Conservation (phyloP, 2,113 vertebrate species). For the Phalacrocorax pelagicus region DNA sequence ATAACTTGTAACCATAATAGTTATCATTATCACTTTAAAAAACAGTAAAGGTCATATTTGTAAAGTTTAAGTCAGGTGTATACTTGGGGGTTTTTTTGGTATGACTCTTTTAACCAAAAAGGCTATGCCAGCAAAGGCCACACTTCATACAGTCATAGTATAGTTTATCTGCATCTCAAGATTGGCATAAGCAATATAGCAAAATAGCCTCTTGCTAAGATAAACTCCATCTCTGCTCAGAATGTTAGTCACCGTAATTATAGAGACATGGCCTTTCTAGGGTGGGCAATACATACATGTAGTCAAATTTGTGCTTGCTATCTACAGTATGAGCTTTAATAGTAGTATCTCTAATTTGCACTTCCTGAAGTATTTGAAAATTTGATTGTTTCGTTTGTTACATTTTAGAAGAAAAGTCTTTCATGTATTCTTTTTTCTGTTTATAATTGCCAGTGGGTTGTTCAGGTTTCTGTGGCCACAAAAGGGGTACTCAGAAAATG, state of each 20-base stretch:
- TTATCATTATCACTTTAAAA: neutral
- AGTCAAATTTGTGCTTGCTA: neutral
- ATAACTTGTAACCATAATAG: neutral
- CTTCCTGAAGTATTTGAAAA: neutral
- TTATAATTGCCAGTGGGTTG: neutral
- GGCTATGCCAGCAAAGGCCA: neutral
- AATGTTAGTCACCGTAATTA: neutral
- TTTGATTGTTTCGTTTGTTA: neutral
- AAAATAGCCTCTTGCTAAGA: neutral
- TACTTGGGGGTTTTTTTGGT: neutral
- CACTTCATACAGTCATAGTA: neutral
- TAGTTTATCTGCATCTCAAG: neutral
- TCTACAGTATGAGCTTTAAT: neutral
- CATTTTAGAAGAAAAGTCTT: neutral
- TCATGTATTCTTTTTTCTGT: neutral
- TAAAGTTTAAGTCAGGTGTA: neutral
- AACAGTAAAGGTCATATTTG: neutral
- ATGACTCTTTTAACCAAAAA: neutral
- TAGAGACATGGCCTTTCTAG: neutral
- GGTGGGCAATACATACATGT: neutral
- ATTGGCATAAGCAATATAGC: neutral
- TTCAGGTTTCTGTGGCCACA: neutral
- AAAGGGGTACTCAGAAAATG: neutral
- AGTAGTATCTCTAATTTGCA: neutral
- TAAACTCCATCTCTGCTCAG: neutral